A percentile compares a stretch with the other conserved stretches of the same genome.
phyloP scores from a whole-genome alignment of 2,888 invertebrate genomes.

The Meghimatium bilineatum region DNA sequence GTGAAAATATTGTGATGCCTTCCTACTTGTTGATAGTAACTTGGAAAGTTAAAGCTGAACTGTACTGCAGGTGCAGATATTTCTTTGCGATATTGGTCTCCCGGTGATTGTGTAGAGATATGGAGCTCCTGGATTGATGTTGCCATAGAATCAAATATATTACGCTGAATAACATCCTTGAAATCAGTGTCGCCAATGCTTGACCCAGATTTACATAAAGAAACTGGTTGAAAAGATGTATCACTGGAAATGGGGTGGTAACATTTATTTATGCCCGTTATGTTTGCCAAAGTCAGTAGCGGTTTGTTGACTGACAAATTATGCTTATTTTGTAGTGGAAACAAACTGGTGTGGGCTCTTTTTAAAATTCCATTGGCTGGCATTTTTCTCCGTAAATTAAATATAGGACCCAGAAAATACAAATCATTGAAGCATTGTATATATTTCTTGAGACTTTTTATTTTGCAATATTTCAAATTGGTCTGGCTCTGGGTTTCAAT shows the following conservation, averaged over 20 bases:
- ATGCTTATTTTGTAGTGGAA: background rate
- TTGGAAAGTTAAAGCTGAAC: background rate
- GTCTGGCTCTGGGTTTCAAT: background rate
- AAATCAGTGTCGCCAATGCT: background rate
- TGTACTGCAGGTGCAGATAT: background rate
- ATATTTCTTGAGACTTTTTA: background rate
- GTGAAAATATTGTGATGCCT: background rate
- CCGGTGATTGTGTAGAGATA: slow-evolving; percentile 1
- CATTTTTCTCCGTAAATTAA: background rate
- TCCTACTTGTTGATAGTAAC: background rate
- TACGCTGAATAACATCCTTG: background rate
- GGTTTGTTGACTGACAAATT: background rate
- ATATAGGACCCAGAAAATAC: background rate
- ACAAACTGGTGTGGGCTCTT: background rate
- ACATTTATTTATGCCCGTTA: background rate
- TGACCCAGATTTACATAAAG: background rate
- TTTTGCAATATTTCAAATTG: background rate
- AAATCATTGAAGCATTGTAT: background rate
- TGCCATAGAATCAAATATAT: background rate
- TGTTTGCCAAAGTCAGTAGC: background rate
- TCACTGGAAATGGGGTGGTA: background rate
- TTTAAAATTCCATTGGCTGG: slow-evolving; percentile 10
- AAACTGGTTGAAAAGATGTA: background rate
- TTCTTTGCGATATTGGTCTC: background rate
- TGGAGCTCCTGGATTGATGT: slow-evolving; percentile 4